Evolutionary conservation across 2,113 vertebrate species (phyloP).

Genomic region (Atrichornis clamosus): DNA sequence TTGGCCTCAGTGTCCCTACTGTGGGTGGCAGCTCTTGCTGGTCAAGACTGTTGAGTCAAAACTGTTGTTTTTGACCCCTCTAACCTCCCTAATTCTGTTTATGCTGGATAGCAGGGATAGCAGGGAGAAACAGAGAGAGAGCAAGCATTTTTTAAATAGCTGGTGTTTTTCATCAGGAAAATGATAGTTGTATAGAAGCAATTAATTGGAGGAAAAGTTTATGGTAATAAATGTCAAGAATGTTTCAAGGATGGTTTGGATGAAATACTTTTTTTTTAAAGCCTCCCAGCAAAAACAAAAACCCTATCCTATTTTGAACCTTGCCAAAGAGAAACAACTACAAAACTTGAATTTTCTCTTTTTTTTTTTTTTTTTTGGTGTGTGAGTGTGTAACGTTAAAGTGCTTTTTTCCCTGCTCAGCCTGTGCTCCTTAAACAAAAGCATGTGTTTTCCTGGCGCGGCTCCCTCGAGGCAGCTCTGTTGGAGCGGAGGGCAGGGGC

Average conservation of each 20-base stretch:
- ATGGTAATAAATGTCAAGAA: slow-evolving; percentile 33
- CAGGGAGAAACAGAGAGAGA: neutral
- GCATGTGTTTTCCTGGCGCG: slow-evolving; percentile 42
- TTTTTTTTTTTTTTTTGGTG: neutral
- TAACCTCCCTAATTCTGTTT: neutral
- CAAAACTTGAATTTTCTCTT: neutral
- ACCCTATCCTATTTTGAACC: slow-evolving; percentile 10
- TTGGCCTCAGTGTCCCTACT: neutral
- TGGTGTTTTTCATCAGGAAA: slow-evolving; percentile 2
- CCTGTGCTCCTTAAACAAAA: slow-evolving; percentile 41
- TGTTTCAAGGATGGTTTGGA: slow-evolving; percentile 9
- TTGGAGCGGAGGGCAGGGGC: neutral
- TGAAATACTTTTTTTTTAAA: neutral
- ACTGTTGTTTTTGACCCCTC: neutral
- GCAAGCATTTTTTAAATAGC: neutral
- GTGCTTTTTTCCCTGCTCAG: neutral
- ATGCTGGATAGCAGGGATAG: rapidly evolving
- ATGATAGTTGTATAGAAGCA: neutral
- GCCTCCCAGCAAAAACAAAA: slow-evolving; percentile 9
- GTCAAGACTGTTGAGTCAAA: neutral
- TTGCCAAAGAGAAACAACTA: slow-evolving; percentile 1
- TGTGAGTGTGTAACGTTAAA: neutral
- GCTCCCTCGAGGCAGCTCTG: slow-evolving; percentile 20
- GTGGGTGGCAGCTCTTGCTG: rapidly evolving
- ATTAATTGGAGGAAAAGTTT: slow-evolving; percentile 46